Conservation (phyloP, 2,797 vertebrate genomes). For the Halcyon badia region DNA sequence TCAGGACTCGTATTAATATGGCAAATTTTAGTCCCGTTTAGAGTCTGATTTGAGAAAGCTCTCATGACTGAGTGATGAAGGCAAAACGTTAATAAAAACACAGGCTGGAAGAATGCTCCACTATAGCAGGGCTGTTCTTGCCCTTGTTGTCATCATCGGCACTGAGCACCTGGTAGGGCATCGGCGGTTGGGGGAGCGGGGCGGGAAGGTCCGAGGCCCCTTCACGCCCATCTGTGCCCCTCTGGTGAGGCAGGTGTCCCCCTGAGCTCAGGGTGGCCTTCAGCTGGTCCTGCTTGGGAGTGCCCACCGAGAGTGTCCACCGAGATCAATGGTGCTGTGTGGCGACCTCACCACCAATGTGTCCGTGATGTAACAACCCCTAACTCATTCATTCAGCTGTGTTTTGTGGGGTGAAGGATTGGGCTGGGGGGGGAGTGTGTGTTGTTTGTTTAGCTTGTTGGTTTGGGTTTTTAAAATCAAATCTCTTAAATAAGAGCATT, state of each 20-base stretch:
- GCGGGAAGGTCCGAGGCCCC: background rate
- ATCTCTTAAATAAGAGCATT: background rate
- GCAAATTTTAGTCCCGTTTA: background rate
- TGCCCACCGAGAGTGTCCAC: background rate
- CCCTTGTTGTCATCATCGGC: background rate
- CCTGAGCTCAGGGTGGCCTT: background rate
- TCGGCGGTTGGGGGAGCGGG: accelerated
- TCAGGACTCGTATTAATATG: background rate
- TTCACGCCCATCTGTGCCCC: background rate
- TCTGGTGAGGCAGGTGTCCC: background rate
- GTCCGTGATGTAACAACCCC: background rate
- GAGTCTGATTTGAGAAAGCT: background rate
- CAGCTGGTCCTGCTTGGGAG: background rate
- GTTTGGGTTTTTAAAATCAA: background rate
- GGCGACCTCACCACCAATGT: background rate
- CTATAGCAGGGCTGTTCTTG: accelerated
- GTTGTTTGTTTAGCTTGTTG: background rate
- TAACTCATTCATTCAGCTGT: background rate
- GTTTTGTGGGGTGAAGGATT: background rate
- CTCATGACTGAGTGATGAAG: background rate
- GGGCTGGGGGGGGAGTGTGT: accelerated
- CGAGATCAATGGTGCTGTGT: background rate
- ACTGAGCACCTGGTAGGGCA: background rate
- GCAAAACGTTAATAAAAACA: background rate
- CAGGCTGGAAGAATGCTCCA: background rate